Evolutionary conservation across 1,140 invertebrate genomes (phyloP), one percentile per base, ranked within the genome.

Genomic region (Drosophila jambulina): DNA sequence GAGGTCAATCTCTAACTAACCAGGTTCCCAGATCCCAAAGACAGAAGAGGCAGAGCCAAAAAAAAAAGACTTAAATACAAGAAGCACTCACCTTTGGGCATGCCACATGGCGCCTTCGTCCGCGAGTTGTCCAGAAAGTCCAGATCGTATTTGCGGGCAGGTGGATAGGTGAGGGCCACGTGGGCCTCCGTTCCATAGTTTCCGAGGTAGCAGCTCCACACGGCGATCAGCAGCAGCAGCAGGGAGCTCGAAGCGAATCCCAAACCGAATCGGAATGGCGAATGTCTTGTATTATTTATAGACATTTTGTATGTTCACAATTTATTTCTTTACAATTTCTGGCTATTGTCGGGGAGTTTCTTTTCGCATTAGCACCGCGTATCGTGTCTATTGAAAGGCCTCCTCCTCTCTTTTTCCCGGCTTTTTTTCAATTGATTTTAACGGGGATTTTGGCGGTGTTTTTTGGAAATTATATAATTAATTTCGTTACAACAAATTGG

Each of bases 51-150:
- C 53, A 38, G 15, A 54, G 32, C 58, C 36, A 49, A 43, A 51
- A 48, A 15, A 46, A 46, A 46, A 46, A 2, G 15, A 19, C 19
- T 1, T 3, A 48, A 45, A 27, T 25, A 40, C 32, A 43, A 19
- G 32, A 29, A 43, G 45, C 38, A 92, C 94, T 95, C 93, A 98
- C 98, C 98, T 96, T 96, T 97, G 8, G 98, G 98, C 97, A 99
- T 98, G 74, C 98, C 98, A 93, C 98, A 99, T 34, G 98, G 98
- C 62, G 96, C 95, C 80, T 96, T 96, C 19, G 98, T 99, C 80
- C 98, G 95, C 57, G 96, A 95, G 92, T 96, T 98, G 93, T 99
- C 98, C 93, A 99, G 94, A 94, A 99, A 99, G 94, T 99, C 98
- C 90, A 99, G 94, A 91, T 98, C 97, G 91, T 96, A 98, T 78